A percentile compares a stretch with the other conserved stretches of the same genome.
These are phyloP conservation scores for Erinaceus europaeus DNA, from an alignment of 2,113 vertebrate genomes.

Conservation along the genomic window DNA sequence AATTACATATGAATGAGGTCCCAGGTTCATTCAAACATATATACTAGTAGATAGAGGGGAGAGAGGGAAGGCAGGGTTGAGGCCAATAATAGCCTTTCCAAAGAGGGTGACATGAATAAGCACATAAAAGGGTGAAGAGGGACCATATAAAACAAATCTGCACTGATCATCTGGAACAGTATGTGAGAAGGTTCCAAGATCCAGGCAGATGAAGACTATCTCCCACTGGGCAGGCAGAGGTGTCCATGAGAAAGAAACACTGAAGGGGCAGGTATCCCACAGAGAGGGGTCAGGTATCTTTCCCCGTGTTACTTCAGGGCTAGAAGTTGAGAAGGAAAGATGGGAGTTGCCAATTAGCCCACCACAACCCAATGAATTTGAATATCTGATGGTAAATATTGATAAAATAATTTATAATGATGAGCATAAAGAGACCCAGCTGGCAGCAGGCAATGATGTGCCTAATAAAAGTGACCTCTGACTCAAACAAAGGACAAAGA, in stretches of 20 bases:
- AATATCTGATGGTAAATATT: constrained; percentile 24
- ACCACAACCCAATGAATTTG: constrained; percentile 52
- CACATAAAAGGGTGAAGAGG: not conserved
- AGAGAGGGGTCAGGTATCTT: not conserved
- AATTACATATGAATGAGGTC: too few species aligned
- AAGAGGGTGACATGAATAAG: not conserved
- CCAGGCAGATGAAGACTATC: not conserved
- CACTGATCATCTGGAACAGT: not conserved
- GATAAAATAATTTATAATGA: not conserved
- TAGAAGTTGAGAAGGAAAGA: constrained; percentile 66
- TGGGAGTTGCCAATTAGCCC: constrained; percentile 50
- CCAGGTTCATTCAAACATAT: too few species aligned
- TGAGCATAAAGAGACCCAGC: not conserved
- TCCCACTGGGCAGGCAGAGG: not conserved
- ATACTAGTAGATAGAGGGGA: too few species aligned
- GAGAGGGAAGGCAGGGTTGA: not conserved
- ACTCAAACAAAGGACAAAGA: constrained; percentile 25
- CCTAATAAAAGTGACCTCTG: constrained; percentile 38
- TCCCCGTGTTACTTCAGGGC: not conserved
- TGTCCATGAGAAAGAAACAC: not conserved
- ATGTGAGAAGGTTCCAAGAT: not conserved
- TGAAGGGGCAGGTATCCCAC: not conserved
- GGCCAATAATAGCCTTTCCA: not conserved
- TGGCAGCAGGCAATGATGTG: constrained; percentile 47
- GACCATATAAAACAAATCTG: not conserved